A percentile compares a stretch with the other conserved stretches of the same genome.
phyloP scores from a whole-genome alignment of 1,140 invertebrate genomes.

The Paracyclopina nana region DNA sequence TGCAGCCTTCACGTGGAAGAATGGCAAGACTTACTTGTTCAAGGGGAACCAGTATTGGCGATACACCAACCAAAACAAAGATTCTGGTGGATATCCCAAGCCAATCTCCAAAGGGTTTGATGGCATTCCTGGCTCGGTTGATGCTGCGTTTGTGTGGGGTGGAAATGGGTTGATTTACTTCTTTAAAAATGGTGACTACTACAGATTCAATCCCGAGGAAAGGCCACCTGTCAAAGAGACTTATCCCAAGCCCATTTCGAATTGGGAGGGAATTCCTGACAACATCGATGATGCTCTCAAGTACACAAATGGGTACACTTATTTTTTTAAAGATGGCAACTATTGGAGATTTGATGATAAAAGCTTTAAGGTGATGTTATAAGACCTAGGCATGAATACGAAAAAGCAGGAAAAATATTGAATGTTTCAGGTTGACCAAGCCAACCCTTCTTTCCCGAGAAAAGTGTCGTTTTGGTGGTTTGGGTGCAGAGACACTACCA shows the following conservation, averaged over 20 bases:
- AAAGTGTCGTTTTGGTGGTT: conserved; percentile 76
- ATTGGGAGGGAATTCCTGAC: conserved; percentile 75
- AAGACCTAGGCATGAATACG: too few relatives aligned
- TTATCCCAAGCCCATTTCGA: conserved; percentile 69
- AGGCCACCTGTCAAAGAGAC: conserved; percentile 61
- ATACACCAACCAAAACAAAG: conserved; percentile 57
- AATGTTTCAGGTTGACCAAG: conserved; percentile 49
- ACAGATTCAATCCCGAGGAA: conserved; percentile 70
- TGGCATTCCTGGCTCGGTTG: conserved; percentile 74
- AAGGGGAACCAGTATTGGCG: conserved; percentile 23
- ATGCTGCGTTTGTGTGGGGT: conserved; percentile 80
- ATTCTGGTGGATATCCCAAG: conserved; percentile 69
- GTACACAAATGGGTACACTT: conserved; percentile 82
- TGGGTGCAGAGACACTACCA: too few relatives aligned
- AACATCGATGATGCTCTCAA: conserved; percentile 70
- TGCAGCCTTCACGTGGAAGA: conserved; percentile 28
- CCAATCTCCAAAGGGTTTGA: conserved; percentile 70
- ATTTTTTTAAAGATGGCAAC: conserved; percentile 74
- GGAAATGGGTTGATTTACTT: conserved; percentile 84
- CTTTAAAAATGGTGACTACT: conserved; percentile 51
- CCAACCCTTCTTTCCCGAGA: conserved; percentile 63
- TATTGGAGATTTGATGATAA: conserved; percentile 87
- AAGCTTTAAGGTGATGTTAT: conserved; percentile 63
- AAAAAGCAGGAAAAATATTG: too few relatives aligned
- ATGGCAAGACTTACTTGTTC: conserved; percentile 31